phyloP scores from a whole-genome alignment of 1,140 invertebrate genomes.

The Atta cephalotes region DNA sequence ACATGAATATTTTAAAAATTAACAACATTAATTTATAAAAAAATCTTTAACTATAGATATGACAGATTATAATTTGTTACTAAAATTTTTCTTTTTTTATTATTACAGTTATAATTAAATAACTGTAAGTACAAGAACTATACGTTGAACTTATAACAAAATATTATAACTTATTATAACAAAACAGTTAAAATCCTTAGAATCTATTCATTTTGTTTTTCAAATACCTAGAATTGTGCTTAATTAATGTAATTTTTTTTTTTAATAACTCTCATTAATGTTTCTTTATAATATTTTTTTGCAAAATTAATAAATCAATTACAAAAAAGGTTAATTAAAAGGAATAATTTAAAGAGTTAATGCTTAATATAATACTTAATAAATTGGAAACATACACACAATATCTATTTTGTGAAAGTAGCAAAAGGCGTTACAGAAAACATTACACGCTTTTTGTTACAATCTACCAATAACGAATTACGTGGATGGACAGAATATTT shows the following conservation, averaged over 20 bases:
- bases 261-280: no score
- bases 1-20: neutral
- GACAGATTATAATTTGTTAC: neutral
- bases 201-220: neutral
- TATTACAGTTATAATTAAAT: conserved; percentile 7
- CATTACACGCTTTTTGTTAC: neutral
- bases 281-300: conserved; percentile 1
- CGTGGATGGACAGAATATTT: conserved; percentile 66
- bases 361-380: neutral
- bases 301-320: neutral
- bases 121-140: no score
- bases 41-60: neutral
- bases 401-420: neutral
- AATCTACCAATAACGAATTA: conserved; percentile 2
- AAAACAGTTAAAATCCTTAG: neutral
- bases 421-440: neutral
- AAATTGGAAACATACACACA: neutral
- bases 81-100: neutral
- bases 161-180: neutral
- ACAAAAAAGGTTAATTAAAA: neutral
- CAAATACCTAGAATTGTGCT: neutral
- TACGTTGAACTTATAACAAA: neutral
- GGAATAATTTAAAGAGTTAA: neutral
- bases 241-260: neutral
- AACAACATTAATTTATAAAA: neutral